Evolutionary conservation across 1,140 invertebrate genomes (phyloP), one percentile per base, ranked within the genome.

Genomic region (Asbolus verrucosus): DNA sequence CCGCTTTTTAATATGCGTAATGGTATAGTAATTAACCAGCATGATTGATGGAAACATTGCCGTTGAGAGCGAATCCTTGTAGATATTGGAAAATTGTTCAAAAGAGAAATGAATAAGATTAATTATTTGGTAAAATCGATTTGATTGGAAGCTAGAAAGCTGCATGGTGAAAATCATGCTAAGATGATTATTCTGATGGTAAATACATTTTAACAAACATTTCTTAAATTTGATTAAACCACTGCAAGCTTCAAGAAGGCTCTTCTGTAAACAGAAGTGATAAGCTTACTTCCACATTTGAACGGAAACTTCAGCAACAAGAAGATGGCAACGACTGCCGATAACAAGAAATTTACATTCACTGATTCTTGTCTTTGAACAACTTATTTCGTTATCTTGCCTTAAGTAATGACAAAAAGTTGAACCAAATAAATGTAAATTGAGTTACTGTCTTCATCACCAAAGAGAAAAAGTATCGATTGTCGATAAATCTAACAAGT

Each of bases 281-380:
- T 54, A 54, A 54, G 46, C 24, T 54, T 54, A 54, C 46, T 54
- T 36, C 33, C 11, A 31, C 19, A 54, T 54, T 54, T 54, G 19
- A 54, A 54, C 27, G 21, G 46, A 19, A 54, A 54, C 46, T 54
- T 54, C 19, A 54, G 46, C 46, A 54, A 54, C 46, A 54, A 54
- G 46, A 54, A 54, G 46, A 54, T 54, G 46, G 46, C 46, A 54
- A 27, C 24, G 46, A 54, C 46, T 54, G 46, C 39, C 59, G 61
- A 63, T 63, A 39, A 41, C 61, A 18, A 39, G 36, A 63, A 39
- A 63, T 63, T 63, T 63, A 63, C 16, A 63, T 63, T 63, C 33
- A 21, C 14, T 41, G 61, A 63, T 63, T 63, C 61, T 63, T 63
- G 61, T 63, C 61, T 63, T 63, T 39, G 61, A 63, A 63, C 31